phyloP scores from a whole-genome alignment of 92 coral and sea anemone genomes.

The Zoanthus sansibaricus region DNA sequence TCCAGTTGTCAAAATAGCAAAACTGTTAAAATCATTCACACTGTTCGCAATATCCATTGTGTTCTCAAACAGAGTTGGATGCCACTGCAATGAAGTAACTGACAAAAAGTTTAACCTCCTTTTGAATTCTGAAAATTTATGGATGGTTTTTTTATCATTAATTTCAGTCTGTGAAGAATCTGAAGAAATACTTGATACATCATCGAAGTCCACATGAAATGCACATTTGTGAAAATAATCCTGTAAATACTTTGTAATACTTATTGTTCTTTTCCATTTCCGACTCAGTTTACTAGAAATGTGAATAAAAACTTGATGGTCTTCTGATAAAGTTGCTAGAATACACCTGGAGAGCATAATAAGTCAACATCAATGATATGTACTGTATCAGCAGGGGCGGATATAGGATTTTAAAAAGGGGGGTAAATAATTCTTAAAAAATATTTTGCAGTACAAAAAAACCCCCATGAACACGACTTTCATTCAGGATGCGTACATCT shows the following conservation, averaged over 20 bases:
- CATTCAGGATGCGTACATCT: no score
- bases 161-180: slow-evolving; percentile 32
- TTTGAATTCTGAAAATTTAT: slow-evolving; percentile 48
- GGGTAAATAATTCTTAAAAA: no score
- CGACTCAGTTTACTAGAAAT: slow-evolving; percentile 5
- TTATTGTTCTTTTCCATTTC: slow-evolving; percentile 20
- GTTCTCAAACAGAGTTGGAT: slow-evolving; percentile 28
- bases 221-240: slow-evolving; percentile 22
- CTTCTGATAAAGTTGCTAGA: slow-evolving; percentile 36
- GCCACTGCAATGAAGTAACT: slow-evolving; percentile 59
- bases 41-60: background rate
- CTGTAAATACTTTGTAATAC: slow-evolving; percentile 18
- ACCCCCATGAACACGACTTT: no score
- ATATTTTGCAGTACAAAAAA: no score
- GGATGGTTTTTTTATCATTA: background rate
- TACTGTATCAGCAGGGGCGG: background rate
- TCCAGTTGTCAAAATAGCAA: slow-evolving; percentile 66
- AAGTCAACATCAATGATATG: background rate
- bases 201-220: slow-evolving; percentile 8
- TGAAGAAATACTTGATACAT: background rate
- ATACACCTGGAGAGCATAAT: slow-evolving; percentile 14
- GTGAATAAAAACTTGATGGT: slow-evolving; percentile 29
- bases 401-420: no score
- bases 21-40: background rate
- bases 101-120: slow-evolving; percentile 49